Conservation (phyloP, 2,797 vertebrate genomes). For the Poeciliopsis presidionis region DNA sequence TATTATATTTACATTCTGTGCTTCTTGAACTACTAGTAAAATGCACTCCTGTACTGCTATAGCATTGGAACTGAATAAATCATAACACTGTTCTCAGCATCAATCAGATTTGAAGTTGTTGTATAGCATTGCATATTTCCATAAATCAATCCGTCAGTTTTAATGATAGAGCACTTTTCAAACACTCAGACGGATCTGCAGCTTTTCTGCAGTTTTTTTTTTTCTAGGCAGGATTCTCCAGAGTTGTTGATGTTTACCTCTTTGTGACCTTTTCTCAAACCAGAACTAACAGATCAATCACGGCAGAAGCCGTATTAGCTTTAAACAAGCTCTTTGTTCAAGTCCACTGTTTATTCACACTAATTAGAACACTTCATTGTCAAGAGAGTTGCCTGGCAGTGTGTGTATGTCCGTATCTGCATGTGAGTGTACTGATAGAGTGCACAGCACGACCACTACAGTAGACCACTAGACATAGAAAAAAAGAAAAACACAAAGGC, state of each 20-base stretch:
- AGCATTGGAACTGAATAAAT: background rate
- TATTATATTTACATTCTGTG: background rate
- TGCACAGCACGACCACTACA: constrained; percentile 36
- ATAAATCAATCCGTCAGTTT: background rate
- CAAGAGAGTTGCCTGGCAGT: constrained; percentile 56
- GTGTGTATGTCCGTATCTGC: constrained; percentile 16
- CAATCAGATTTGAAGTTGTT: background rate
- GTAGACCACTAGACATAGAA: constrained; percentile 22
- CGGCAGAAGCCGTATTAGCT: constrained; percentile 45
- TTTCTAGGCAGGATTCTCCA: background rate
- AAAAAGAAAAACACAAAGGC: constrained; percentile 33
- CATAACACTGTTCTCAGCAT: background rate
- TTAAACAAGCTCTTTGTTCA: constrained; percentile 59
- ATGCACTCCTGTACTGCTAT: too few species aligned
- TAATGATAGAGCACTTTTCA: background rate
- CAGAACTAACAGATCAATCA: constrained; percentile 54
- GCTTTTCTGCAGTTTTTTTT: constrained; percentile 4
- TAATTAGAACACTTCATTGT: constrained; percentile 73
- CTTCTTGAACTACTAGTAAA: background rate
- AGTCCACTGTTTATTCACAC: constrained; percentile 62
- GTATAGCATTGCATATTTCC: background rate
- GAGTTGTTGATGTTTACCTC: constrained; percentile 30
- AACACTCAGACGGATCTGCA: background rate
- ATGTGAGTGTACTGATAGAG: constrained; percentile 34
- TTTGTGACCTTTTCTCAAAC: constrained; percentile 46